phyloP scores from a whole-genome alignment of 1,140 invertebrate genomes.

The Lamellibrachia luymesi region DNA sequence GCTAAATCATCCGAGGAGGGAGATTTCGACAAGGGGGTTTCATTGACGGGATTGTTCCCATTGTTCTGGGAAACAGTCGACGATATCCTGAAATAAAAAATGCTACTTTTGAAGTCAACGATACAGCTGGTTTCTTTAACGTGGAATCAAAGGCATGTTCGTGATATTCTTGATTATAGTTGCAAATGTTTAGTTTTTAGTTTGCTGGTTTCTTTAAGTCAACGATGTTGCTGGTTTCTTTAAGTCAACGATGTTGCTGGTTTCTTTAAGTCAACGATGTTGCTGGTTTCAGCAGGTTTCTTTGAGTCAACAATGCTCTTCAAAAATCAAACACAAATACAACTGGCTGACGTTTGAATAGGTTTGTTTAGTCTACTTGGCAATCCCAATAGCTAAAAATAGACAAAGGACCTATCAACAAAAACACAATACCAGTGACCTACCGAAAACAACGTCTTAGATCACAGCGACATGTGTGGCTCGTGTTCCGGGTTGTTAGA shows the following conservation, averaged over 20 bases:
- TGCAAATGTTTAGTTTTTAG: too few species aligned
- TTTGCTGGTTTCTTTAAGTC: background rate
- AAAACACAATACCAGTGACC: background rate
- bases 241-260: background rate
- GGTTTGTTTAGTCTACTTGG: background rate
- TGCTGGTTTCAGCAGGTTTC: background rate
- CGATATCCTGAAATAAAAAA: too few species aligned
- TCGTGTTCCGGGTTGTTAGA: background rate
- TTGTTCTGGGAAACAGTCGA: background rate
- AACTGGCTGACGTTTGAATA: background rate
- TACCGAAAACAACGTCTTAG: background rate
- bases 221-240: background rate
- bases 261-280: background rate
- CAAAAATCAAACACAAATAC: background rate
- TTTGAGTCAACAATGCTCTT: background rate
- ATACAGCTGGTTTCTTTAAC: background rate
- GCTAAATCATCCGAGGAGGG: too few species aligned
- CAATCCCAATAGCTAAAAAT: background rate
- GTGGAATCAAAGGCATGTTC: too few species aligned
- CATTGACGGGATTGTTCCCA: background rate
- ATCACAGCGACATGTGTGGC: background rate
- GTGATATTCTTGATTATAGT: too few species aligned
- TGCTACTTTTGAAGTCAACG: background rate
- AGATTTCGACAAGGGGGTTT: too few species aligned
- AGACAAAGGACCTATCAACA: background rate